Percentiles rank a stretch among this genome's conserved stretches.
Conservation (phyloP, 2,888 invertebrate species). For the Drymonia ruficornis region DNA sequence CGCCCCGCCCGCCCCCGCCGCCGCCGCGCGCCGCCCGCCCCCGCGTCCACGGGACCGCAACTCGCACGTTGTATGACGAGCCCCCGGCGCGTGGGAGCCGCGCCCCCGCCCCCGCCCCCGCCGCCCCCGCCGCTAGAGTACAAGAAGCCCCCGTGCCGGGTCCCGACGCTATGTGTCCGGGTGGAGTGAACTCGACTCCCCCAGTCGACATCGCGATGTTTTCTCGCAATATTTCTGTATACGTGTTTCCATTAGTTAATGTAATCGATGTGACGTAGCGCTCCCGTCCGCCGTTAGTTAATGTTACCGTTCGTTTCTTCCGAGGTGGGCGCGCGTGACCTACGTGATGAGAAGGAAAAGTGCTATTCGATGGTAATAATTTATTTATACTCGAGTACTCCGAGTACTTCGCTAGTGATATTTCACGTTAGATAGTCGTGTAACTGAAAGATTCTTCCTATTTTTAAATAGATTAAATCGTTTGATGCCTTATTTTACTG, state of each 20-base stretch:
- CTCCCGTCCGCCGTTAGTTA: conserved; percentile 14
- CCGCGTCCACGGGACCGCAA: conserved; percentile 28
- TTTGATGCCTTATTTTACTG: neutral
- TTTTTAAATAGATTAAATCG: neutral
- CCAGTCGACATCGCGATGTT: conserved; percentile 4
- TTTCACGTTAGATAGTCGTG: neutral
- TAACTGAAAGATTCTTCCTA: neutral
- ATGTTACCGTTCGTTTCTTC: conserved; percentile 31
- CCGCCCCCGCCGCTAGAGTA: neutral
- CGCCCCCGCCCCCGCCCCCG: neutral
- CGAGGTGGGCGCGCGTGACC: conserved; percentile 65
- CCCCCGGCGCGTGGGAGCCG: neutral
- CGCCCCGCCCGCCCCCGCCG: conserved; percentile 21
- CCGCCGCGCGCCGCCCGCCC: conserved; percentile 19
- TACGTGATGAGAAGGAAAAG: conserved; percentile 54
- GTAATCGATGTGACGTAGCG: conserved; percentile 24
- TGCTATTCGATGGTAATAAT: conserved; percentile 61
- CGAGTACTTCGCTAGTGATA: conserved; percentile 9
- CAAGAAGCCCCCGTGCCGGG: too few relatives aligned
- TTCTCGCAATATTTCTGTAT: conserved; percentile 35
- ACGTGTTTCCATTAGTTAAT: conserved; percentile 19
- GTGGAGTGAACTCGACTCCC: neutral
- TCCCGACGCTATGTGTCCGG: too few relatives aligned
- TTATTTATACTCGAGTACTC: conserved; percentile 12
- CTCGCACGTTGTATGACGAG: conserved; percentile 58